Evolutionary conservation across 1,140 invertebrate species (phyloP), one percentile per base, ranked within the genome.

Genomic region (Drosophila repletoides): DNA sequence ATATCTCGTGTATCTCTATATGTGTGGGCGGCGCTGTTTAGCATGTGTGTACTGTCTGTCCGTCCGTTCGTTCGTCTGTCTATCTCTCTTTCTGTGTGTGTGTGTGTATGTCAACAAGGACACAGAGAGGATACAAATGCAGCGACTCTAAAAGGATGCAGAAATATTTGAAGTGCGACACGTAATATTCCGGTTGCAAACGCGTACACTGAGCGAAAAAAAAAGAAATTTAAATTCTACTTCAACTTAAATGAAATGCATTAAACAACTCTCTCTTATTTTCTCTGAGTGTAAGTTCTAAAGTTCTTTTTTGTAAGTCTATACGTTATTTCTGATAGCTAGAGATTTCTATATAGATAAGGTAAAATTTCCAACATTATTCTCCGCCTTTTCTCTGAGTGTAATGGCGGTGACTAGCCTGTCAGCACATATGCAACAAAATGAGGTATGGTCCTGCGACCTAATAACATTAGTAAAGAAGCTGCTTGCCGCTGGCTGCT

Each of bases 341-440:
- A n/a, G n/a, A n/a, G n/a, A n/a, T n/a, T n/a, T n/a, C n/a, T n/a
- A n/a, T n/a, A n/a, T n/a, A n/a, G n/a, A n/a, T n/a, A n/a, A n/a
- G n/a, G n/a, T n/a, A n/a, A n/a, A n/a, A n/a, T n/a, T n/a, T n/a
- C n/a, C n/a, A n/a, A n/a, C n/a, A n/a, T n/a, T n/a, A n/a, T n/a
- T n/a, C n/a, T n/a, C n/a, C n/a, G n/a, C n/a, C n/a, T n/a, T n/a
- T n/a, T n/a, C n/a, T n/a, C n/a, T n/a, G n/a, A n/a, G n/a, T n/a
- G n/a, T n/a, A n/a, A 33, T 10, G 46, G 46, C 24, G 64, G 38
- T 15, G 41, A 51, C 51, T 31, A 68, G 29, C 52, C 71, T 79
- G 79, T 86, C 79, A 72, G 67, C 79, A 86, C 80, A 84, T 84
- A 70, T 84, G 71, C 80, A 81, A 45, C 58, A 60, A 79, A 72